A percentile compares a stretch with the other conserved stretches of the same genome.
These are phyloP conservation scores for Leptothorax acervorum DNA, from an alignment of 2,888 invertebrate species.

Conservation along the genomic window DNA sequence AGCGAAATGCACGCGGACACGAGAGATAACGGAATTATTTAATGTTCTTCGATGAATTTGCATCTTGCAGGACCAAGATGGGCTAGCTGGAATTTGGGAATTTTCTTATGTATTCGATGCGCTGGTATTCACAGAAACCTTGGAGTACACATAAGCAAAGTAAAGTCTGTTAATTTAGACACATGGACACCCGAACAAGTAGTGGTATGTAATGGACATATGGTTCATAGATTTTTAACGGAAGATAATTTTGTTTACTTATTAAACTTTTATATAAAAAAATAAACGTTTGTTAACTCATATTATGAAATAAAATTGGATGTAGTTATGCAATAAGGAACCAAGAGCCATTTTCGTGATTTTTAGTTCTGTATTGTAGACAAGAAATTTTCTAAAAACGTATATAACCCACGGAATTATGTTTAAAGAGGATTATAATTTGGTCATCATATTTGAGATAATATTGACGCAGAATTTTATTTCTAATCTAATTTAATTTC, in stretches of 20 bases:
- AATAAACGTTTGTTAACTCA: neutral
- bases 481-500: no score
- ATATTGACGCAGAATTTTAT: no score
- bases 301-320: neutral
- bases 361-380: no score
- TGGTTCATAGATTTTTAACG: conserved; percentile 10
- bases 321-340: no score
- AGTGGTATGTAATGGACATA: conserved; percentile 87
- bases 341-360: no score
- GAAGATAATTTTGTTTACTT: neutral
- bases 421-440: no score
- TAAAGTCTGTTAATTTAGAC: conserved; percentile 99
- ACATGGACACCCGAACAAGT: conserved; percentile 99
- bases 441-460: no score
- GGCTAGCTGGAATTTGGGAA: conserved; percentile 99
- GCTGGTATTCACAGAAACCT: conserved; percentile 99
- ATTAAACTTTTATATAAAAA: conserved; percentile 2
- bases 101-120: conserved; percentile 99
- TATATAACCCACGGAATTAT: no score
- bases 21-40: conserved; percentile 22
- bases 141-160: conserved; percentile 99
- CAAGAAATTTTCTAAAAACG: no score
- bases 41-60: conserved; percentile 7
- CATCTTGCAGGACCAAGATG: conserved; percentile 95
- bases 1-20: neutral